Base-by-base conservation (phyloP, 1,140 invertebrate genomes). In the Ceratitis capitata region DNA sequence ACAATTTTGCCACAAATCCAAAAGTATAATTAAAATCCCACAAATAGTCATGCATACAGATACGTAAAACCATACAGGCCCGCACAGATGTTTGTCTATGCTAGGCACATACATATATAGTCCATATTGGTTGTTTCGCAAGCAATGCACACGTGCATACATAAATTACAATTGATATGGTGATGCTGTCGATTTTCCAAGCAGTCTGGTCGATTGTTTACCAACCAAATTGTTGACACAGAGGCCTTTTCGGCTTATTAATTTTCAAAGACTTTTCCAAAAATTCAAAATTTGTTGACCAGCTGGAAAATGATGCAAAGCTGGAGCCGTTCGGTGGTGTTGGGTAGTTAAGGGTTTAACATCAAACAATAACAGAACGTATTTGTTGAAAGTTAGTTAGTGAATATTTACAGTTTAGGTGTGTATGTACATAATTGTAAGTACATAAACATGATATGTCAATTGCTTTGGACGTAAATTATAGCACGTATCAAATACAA, bases 171-270 rank as follows among this genome's bases (percentile, higher is more conserved):
- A 19, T 69, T 64, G 58, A n/a, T 39, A 32, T 35, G 14, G 4
- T 2, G 61, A 5, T 32, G 61, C 61, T 69, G 10, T 39, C 32
- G 29, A 29, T 19, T 69, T 69, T 69, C 32, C 32, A 69, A 69
- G 32, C 32, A 35, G 32, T 69, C 32, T 69, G 26, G 32, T 69
- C 61, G 61, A 69, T 69, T 69, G 61, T 69, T 69, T 69, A 39
- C 61, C 61, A 69, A 69, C 39, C 61, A 69, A 69, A 35, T n/a
- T 69, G 32, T 35, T 69, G 61, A 69, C 61, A 69, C 14, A 35
- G 61, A 69, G 32, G 61, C 16, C 32, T 69, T 69, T 29, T 69
- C 61, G 61, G 61, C 32, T 69, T 69, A 69, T 69, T 69, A 69
- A 69, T 69, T 69, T 69, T 69, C 61, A 39, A 32, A 69, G 29